phyloP scores from a whole-genome alignment of 1,140 invertebrate species.

The Drosophila lacertosa region DNA sequence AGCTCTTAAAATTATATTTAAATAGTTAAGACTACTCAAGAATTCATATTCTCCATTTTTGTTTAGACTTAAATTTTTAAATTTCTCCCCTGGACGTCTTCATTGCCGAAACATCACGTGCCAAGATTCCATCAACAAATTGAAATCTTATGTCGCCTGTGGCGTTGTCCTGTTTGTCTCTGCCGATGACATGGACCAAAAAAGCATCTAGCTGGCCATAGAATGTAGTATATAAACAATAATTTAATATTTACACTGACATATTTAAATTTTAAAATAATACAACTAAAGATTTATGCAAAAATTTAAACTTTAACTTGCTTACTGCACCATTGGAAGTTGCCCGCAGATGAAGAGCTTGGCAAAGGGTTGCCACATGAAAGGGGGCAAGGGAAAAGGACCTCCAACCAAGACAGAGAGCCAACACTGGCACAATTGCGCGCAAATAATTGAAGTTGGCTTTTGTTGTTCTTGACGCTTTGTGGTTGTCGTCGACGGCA shows the following conservation, averaged over 20 bases:
- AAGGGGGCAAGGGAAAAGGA: not conserved
- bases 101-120: not conserved
- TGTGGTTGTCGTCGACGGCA: constrained; percentile 30
- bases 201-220: not conserved
- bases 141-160: not conserved
- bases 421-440: constrained; percentile 39
- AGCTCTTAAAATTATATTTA: too few relatives aligned
- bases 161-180: not conserved
- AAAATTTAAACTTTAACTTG: too few relatives aligned
- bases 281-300: too few relatives aligned
- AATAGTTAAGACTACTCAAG: too few relatives aligned
- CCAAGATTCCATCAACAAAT: not conserved
- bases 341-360: not conserved
- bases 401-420: not conserved
- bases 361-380: not conserved
- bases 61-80: not conserved
- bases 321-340: too few relatives aligned
- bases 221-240: not conserved
- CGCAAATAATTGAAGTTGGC: constrained; percentile 48
- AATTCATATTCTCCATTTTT: too few relatives aligned
- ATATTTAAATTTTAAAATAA: too few relatives aligned
- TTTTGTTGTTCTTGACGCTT: constrained; percentile 29
- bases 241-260: too few relatives aligned
- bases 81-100: not conserved
- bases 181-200: not conserved